Evolutionary conservation across 2,113 vertebrate species (phyloP).

Genomic region (Dasyurus viverrinus): DNA sequence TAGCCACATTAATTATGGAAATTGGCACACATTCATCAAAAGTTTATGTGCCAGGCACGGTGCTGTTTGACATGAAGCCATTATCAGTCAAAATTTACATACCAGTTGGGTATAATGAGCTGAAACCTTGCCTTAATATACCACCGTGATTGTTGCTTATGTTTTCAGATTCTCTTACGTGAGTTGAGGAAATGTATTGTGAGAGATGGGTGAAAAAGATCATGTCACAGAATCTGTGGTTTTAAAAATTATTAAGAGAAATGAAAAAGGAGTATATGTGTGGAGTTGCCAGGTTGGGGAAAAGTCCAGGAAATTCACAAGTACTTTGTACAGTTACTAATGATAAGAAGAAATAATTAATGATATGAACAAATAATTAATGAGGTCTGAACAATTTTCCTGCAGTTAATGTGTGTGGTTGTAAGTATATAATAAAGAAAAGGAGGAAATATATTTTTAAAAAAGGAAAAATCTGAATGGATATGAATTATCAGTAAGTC

Average conservation of each 20-base stretch:
- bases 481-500: background rate
- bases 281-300: background rate
- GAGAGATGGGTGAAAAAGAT: background rate
- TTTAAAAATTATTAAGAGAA: background rate
- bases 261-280: background rate
- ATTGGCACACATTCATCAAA: background rate
- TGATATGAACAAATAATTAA: background rate
- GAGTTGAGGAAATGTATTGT: background rate
- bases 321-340: background rate
- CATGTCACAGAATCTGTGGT: background rate
- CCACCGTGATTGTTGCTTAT: background rate
- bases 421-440: background rate
- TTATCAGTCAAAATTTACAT: background rate
- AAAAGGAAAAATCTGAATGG: background rate
- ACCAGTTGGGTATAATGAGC: background rate
- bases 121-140: background rate
- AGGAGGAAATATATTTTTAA: background rate
- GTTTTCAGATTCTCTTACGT: background rate
- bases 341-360: background rate
- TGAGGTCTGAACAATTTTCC: background rate
- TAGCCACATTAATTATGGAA: background rate
- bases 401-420: background rate
- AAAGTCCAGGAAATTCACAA: background rate
- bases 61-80: background rate
- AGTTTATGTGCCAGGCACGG: background rate